A percentile compares a stretch with the other conserved stretches of the same genome.
These are phyloP conservation scores for Hyperoplus immaculatus DNA, from an alignment of 2,797 vertebrate genomes.

Conservation along the genomic window DNA sequence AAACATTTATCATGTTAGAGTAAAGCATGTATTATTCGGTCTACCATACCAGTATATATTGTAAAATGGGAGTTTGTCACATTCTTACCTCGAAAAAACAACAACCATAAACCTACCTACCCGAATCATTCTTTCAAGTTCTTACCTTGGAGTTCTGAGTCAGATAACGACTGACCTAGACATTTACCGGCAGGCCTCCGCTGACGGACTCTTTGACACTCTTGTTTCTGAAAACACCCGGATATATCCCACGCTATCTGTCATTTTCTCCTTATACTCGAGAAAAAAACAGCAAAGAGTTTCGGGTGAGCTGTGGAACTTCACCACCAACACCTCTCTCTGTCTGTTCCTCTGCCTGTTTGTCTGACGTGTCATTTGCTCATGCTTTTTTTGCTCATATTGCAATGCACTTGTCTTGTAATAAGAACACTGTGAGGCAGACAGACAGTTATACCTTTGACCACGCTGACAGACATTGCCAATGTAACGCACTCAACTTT, in stretches of 20 bases:
- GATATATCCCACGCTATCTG: conserved; percentile 66
- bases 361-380: conserved; percentile 51
- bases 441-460: conserved; percentile 39
- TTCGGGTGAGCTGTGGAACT: conserved; percentile 63
- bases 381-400: conserved; percentile 10
- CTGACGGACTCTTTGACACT: conserved; percentile 53
- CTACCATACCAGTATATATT: conserved; percentile 2
- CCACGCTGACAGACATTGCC: conserved; percentile 43
- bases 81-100: conserved; percentile 27
- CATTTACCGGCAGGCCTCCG: conserved; percentile 51
- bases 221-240: conserved; percentile 45
- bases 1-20: conserved; percentile 43
- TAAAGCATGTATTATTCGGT: conserved; percentile 30
- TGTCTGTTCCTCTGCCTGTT: conserved; percentile 44
- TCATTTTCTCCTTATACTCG: conserved; percentile 59
- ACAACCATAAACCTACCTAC: conserved; percentile 53
- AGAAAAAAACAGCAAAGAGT: conserved; percentile 47
- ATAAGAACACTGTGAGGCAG: conserved; percentile 52
- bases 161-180: conserved; percentile 66
- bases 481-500: conserved; percentile 29
- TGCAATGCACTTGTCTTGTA: conserved; percentile 16
- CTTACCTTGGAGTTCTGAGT: conserved; percentile 40
- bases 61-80: conserved; percentile 34
- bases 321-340: conserved; percentile 55
- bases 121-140: conserved; percentile 25